Percentiles rank a stretch among this genome's conserved stretches.
Conservation (phyloP, 2,113 vertebrate species). For the Spheniscus mendiculus region DNA sequence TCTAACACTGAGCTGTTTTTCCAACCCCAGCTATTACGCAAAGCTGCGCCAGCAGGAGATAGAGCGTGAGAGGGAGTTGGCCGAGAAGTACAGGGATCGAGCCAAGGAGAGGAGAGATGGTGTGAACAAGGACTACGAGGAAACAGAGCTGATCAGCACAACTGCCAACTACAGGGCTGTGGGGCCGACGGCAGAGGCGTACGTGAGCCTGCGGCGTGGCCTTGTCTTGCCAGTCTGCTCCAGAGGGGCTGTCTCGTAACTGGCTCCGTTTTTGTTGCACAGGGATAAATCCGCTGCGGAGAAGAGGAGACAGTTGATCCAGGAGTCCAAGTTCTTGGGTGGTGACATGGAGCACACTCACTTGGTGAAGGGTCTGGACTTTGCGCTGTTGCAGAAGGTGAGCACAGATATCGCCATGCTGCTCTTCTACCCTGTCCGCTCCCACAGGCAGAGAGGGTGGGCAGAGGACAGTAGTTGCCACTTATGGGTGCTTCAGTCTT, state of each 20-base stretch:
- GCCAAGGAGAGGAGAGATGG: conserved; percentile 94
- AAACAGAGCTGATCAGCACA: conserved; percentile 96
- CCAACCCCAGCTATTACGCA: conserved; percentile 87
- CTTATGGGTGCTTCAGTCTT: rapidly evolving
- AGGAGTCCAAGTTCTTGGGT: conserved; percentile 99
- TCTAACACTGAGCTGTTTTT: background rate
- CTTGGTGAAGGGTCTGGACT: conserved; percentile 99
- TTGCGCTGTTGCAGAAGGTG: conserved; percentile 96
- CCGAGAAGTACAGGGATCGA: conserved; percentile 95
- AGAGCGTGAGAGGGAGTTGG: conserved; percentile 91
- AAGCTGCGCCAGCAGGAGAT: conserved; percentile 97
- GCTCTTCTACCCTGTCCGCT: rapidly evolving
- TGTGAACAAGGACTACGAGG: conserved; percentile 97
- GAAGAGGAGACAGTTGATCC: conserved; percentile 96
- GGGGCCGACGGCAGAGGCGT: conserved; percentile 94
- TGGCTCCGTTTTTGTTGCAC: background rate
- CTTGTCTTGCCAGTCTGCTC: rapidly evolving
- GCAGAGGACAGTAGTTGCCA: background rate
- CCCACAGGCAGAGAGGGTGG: background rate
- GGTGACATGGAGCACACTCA: conserved; percentile 99
- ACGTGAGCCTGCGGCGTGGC: conserved; percentile 26
- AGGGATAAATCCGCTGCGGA: conserved; percentile 97
- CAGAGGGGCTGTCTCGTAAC: background rate
- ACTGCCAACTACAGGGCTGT: conserved; percentile 96
- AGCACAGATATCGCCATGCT: background rate